Evolutionary conservation across 2,113 vertebrate genomes (phyloP).

Genomic region (Rhombomys opimus): DNA sequence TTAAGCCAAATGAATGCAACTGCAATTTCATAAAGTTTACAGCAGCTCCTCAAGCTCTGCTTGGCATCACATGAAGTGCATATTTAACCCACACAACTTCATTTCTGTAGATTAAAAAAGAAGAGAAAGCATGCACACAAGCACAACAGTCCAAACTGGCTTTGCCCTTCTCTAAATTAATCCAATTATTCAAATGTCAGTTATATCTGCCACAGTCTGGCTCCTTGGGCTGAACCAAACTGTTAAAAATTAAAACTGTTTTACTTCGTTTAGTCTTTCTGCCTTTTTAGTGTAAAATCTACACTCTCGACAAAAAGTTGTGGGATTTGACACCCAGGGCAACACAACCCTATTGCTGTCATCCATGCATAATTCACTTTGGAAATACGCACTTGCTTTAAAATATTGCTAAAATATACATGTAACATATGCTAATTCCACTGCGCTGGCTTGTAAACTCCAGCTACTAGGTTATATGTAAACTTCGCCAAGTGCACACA

Average conservation of each 20-base stretch:
- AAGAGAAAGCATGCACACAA: conserved; percentile 81
- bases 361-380: conserved; percentile 97
- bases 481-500: conserved; percentile 90
- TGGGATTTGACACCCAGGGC: conserved; percentile 93
- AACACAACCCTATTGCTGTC: conserved; percentile 92
- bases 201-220: conserved; percentile 92
- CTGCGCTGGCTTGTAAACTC: conserved; percentile 86
- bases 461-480: conserved; percentile 89
- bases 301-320: conserved; percentile 93
- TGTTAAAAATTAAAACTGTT: conserved; percentile 94
- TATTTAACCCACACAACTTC: conserved; percentile 90
- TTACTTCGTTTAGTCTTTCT: conserved; percentile 94
- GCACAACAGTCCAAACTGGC: conserved; percentile 87
- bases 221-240: conserved; percentile 89
- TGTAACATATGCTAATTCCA: conserved; percentile 96
- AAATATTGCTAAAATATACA: conserved; percentile 98
- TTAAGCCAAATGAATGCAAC: background rate
- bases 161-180: conserved; percentile 93
- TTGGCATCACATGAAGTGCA: conserved; percentile 86
- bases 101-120: conserved; percentile 30
- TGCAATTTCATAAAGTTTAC: conserved; percentile 46
- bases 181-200: conserved; percentile 97
- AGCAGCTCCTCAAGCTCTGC: conserved; percentile 69
- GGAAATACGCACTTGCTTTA: conserved; percentile 92
- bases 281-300: conserved; percentile 94